Evolutionary conservation across 2,888 invertebrate species (phyloP).

Genomic region (Xestoiulus laeticollis): DNA sequence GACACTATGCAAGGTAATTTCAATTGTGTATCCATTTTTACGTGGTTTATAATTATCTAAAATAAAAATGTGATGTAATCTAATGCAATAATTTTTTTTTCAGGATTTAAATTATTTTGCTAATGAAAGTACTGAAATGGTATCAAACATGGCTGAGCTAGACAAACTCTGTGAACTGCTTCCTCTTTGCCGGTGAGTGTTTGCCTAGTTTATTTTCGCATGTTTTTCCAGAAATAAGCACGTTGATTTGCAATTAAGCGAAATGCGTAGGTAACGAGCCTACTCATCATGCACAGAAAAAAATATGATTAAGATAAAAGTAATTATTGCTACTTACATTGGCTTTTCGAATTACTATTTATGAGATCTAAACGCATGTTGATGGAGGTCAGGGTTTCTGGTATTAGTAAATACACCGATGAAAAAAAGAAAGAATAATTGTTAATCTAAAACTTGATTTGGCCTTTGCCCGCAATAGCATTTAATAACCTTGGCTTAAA

Average conservation of each 20-base stretch:
- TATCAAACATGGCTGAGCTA: conserved; percentile 87
- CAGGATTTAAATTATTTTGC: conserved; percentile 80
- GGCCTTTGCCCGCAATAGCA: not conserved
- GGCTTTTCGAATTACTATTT: not conserved
- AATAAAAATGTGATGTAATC: too few species aligned
- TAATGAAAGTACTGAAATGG: conserved; percentile 75
- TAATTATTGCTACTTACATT: conserved; percentile 16
- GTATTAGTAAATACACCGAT: conserved; percentile 1
- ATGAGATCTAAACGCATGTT: not conserved
- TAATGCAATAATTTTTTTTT: conserved; percentile 37
- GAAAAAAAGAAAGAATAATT: conserved; percentile 6
- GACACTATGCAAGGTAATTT: conserved; percentile 74
- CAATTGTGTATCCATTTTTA: not conserved
- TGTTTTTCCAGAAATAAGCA: not conserved
- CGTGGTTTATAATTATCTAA: not conserved
- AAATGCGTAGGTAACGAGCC: conserved; percentile 1
- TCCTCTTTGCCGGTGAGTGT: conserved; percentile 59
- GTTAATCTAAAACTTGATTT: conserved; percentile 5
- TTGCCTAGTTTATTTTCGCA: not conserved
- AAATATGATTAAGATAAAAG: not conserved
- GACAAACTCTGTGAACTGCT: conserved; percentile 89
- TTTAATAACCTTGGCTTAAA: not conserved
- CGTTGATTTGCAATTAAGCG: conserved; percentile 22
- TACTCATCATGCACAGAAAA: not conserved
- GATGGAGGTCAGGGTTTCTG: conserved; percentile 15